Conservation (phyloP, 2,113 vertebrate genomes). For the Anoura caudifer region DNA sequence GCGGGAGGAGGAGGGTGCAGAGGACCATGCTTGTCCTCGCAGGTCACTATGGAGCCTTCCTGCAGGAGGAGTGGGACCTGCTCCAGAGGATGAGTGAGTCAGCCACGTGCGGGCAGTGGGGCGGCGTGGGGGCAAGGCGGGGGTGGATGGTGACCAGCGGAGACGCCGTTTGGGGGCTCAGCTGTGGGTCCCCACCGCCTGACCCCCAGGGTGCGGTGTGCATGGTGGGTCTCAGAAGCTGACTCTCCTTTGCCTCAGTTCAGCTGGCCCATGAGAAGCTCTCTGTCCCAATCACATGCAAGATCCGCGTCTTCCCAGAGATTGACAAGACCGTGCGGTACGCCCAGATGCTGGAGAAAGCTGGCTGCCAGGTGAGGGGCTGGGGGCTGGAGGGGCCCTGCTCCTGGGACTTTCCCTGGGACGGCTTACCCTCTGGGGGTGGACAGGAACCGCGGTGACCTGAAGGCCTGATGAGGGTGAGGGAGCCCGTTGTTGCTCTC, state of each 20-base stretch:
- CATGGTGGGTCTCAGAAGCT: not conserved
- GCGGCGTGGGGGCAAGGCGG: not conserved
- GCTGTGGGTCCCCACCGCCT: not conserved
- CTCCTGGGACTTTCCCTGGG: not conserved
- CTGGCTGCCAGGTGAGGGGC: conserved; percentile 94
- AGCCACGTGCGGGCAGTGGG: fast-evolving
- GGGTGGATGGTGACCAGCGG: not conserved
- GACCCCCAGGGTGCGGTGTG: too few relatives aligned
- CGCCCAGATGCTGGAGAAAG: conserved; percentile 96
- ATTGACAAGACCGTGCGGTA: conserved; percentile 93
- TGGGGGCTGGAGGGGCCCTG: not conserved
- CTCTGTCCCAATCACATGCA: conserved; percentile 96
- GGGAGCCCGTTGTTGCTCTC: not conserved
- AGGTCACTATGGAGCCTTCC: conserved; percentile 96
- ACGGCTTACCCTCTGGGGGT: not conserved
- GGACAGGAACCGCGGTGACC: not conserved
- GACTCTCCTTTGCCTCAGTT: conserved; percentile 82
- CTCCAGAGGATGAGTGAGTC: conserved; percentile 94
- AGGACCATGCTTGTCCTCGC: not conserved
- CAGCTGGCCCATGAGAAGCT: conserved; percentile 92
- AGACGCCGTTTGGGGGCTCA: not conserved
- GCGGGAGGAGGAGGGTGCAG: not conserved
- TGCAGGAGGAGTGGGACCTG: conserved; percentile 97
- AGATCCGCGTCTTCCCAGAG: conserved; percentile 96
- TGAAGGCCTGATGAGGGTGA: not conserved